Percentiles rank a stretch among this genome's conserved stretches.
phyloP scores from a whole-genome alignment of 2,888 invertebrate species.

The Drosophila koepferae region DNA sequence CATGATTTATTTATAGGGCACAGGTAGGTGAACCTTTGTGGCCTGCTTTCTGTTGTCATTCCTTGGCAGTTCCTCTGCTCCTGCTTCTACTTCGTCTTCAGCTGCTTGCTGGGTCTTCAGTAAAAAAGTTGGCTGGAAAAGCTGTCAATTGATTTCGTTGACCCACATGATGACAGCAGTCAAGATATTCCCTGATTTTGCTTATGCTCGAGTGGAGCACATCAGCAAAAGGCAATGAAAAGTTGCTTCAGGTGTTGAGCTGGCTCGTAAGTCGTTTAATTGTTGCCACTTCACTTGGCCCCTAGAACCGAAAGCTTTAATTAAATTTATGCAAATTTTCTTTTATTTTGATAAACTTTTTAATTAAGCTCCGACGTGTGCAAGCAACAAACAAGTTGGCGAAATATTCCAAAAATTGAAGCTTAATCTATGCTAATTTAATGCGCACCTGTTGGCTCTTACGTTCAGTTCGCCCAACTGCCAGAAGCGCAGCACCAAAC shows the following conservation, averaged over 20 bases:
- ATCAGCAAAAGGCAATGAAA: not conserved
- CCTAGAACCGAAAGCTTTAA: conserved; percentile 28
- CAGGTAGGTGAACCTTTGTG: conserved; percentile 52
- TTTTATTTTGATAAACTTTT: conserved; percentile 57
- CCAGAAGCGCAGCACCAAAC: not conserved
- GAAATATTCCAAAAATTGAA: conserved; percentile 19
- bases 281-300: conserved; percentile 23
- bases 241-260: conserved; percentile 9
- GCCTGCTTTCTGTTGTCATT: not conserved
- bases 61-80: conserved; percentile 8
- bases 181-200: conserved; percentile 8
- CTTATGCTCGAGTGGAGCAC: not conserved
- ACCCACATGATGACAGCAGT: conserved; percentile 58
- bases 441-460: conserved; percentile 68
- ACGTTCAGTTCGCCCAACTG: not conserved
- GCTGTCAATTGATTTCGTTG: conserved; percentile 78
- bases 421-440: conserved; percentile 73
- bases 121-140: conserved; percentile 20
- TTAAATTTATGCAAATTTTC: conserved; percentile 72
- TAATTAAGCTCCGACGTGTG: conserved; percentile 59
- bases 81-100: not conserved
- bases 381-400: conserved; percentile 33
- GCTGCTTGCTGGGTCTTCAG: not conserved
- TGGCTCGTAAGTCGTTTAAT: conserved; percentile 14
- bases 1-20: conserved; percentile 74